Evolutionary conservation across 1,140 invertebrate genomes (phyloP).

Genomic region (Amyelois transitella): DNA sequence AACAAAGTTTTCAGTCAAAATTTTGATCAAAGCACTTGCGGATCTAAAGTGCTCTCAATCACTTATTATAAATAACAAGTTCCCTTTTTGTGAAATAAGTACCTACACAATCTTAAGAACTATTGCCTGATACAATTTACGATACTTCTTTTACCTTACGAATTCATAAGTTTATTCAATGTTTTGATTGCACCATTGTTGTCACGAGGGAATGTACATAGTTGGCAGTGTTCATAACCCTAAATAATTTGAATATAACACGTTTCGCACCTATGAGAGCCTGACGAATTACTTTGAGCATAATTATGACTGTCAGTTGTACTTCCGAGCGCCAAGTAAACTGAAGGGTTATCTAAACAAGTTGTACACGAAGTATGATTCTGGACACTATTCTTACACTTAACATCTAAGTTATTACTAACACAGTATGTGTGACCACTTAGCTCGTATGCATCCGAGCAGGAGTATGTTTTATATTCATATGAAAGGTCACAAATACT

Average conservation of each 20-base stretch:
- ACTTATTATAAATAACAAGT: background rate
- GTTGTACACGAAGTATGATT: constrained; percentile 12
- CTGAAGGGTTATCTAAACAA: background rate
- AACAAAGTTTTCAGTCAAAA: constrained; percentile 14
- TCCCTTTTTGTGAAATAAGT: background rate
- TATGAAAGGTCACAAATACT: constrained; percentile 15
- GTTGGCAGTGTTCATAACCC: constrained; percentile 54
- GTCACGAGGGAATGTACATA: constrained; percentile 46
- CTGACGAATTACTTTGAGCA: constrained; percentile 51
- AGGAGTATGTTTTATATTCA: constrained; percentile 2
- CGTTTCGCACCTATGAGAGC: constrained; percentile 15
- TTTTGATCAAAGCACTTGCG: constrained; percentile 8
- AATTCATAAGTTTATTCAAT: constrained; percentile 24
- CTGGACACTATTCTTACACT: constrained; percentile 45
- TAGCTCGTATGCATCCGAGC: constrained; percentile 18
- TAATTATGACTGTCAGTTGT: constrained; percentile 40
- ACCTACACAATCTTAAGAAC: too few relatives aligned
- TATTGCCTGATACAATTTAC: too few relatives aligned
- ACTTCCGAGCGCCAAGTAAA: constrained; percentile 14
- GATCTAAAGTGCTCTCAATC: background rate
- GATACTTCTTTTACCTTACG: too few relatives aligned
- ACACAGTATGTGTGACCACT: constrained; percentile 35
- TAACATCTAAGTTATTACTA: constrained; percentile 51
- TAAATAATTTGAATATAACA: constrained; percentile 42
- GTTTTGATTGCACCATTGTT: constrained; percentile 42